Evolutionary conservation across 2,888 invertebrate genomes (phyloP).

Genomic region (Nephrotoma flavescens): DNA sequence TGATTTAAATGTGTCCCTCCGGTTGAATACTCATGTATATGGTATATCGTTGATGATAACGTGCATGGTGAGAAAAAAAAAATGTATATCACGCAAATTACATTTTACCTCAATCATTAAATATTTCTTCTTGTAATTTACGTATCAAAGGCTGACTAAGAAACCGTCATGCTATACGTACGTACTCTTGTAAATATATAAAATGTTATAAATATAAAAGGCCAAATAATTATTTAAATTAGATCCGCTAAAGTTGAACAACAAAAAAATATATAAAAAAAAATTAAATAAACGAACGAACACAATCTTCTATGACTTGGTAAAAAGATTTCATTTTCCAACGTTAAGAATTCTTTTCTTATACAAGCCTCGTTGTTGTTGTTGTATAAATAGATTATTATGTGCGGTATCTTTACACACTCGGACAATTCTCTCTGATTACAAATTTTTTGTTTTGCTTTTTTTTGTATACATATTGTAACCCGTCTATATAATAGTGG

Average conservation of each 20-base stretch:
- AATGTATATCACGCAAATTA: background rate
- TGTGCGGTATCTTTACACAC: conserved; percentile 4
- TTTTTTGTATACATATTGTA: background rate
- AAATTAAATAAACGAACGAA: background rate
- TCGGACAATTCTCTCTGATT: conserved; percentile 1
- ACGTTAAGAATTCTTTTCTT: background rate
- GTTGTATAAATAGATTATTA: background rate
- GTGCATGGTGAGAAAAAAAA: background rate
- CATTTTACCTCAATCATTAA: background rate
- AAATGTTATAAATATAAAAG: background rate
- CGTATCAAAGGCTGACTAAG: background rate
- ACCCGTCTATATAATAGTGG: background rate
- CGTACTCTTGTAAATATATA: background rate
- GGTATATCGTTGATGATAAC: background rate
- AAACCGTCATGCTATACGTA: background rate
- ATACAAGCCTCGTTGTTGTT: background rate
- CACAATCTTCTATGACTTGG: background rate
- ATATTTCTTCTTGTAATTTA: background rate
- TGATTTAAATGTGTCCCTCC: background rate
- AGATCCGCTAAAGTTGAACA: background rate
- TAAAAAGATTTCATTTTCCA: background rate
- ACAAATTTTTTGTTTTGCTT: background rate
- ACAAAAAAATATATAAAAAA: background rate
- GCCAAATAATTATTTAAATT: background rate
- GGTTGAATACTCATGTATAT: background rate